Percentiles rank a stretch among this genome's conserved stretches.
These are phyloP conservation scores for Marisa cornuarietis DNA, from an alignment of 1,140 invertebrate species.

Conservation along the genomic window DNA sequence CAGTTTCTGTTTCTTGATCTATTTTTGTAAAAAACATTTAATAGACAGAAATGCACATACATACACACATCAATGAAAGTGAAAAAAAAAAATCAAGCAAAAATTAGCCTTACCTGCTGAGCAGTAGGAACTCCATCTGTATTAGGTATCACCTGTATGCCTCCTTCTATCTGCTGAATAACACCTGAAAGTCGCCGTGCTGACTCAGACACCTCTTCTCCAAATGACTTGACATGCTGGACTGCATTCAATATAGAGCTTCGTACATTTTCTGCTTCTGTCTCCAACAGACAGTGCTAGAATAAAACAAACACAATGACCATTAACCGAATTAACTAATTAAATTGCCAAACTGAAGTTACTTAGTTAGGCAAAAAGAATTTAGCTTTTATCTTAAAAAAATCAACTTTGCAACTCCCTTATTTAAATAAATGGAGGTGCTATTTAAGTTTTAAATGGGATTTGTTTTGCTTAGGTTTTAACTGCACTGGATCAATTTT, in stretches of 20 bases:
- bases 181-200: slow-evolving; percentile 68
- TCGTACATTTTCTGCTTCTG: slow-evolving; percentile 72
- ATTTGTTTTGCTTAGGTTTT: too few species aligned
- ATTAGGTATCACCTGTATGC: slow-evolving; percentile 46
- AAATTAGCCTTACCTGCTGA: slow-evolving; percentile 46
- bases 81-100: neutral
- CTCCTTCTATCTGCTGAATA: slow-evolving; percentile 63
- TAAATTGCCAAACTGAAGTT: too few species aligned
- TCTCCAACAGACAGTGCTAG: slow-evolving; percentile 67
- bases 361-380: too few species aligned
- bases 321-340: too few species aligned
- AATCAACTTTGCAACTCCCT: too few species aligned
- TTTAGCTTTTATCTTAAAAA: too few species aligned
- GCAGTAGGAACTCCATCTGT: slow-evolving; percentile 43
- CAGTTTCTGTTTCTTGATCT: neutral
- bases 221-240: slow-evolving; percentile 71
- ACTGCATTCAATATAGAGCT: slow-evolving; percentile 68
- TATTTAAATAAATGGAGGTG: too few species aligned
- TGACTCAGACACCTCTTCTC: slow-evolving; percentile 72
- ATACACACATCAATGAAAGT: neutral
- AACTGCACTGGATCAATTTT: too few species aligned
- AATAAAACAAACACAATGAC: too few species aligned
- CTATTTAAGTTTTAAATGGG: too few species aligned
- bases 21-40: too few species aligned
- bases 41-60: too few species aligned